Evolutionary conservation across 2,797 vertebrate genomes (phyloP), one percentile per base, ranked within the genome.

Genomic region (Nannoperca australis): DNA sequence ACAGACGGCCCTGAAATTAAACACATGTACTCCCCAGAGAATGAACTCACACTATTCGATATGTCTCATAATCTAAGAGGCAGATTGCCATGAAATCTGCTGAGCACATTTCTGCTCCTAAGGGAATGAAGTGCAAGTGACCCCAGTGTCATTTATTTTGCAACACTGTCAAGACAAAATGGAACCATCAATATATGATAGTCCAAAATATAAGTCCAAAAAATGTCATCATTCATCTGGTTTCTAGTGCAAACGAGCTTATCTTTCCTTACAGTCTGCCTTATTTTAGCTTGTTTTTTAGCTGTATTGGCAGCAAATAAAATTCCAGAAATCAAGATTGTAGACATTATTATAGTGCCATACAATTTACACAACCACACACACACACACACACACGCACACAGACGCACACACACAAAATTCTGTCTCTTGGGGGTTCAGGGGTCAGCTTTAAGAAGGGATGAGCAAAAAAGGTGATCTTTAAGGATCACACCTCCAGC

Each of bases 381-480:
- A 65, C 27, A 20, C 54, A 40, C 18, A 32, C 44, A 17, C 30
- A 9, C 22, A 44, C 42, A 44, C 51, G 56, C 42, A 55, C n/a
- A 24, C 54, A 40, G 14, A 32, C 44, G 17, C 30, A 9, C 22
- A 44, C 42, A 44, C 51, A 61, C 44, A 55, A 20, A 78, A 79
- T 62, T 32, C 38, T 74, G 44, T 72, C 62, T 74, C 62, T 85
- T 70, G 30, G 53, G 54, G 85, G 86, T 85, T 88, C 83, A 91
- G 58, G 84, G 92, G 86, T 93, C 91, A 89, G 24, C 60, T 73
- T 73, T 86, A 59, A 87, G 80, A 92, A 70, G 64, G 79, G 82
- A 92, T 90, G 83, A 93, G 83, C 70, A 78, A 54, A 68, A 83
- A 76, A 82, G 76, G 70, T 70, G 78, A 89, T 91, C 81, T 86